Evolutionary conservation across 2,113 vertebrate species (phyloP).

Genomic region (Phycodurus eques): DNA sequence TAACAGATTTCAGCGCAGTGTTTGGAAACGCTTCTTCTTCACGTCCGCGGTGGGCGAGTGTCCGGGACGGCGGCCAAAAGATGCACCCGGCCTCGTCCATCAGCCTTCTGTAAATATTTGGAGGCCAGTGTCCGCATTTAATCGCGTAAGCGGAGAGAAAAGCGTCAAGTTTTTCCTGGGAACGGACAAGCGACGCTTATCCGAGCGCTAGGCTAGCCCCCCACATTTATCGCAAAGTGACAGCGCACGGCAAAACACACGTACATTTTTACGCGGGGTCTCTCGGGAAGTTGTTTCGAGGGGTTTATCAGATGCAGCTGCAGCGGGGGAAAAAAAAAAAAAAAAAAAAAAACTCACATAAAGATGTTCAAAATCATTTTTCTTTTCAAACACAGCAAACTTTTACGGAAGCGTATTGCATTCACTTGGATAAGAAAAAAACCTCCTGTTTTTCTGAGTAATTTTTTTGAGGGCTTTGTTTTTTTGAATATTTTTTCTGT

Average conservation of each 20-base stretch:
- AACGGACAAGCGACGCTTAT: neutral
- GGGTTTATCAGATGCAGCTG: conserved; percentile 1
- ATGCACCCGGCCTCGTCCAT: neutral
- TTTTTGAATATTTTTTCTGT: no score
- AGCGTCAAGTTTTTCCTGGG: conserved; percentile 4
- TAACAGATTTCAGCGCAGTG: neutral
- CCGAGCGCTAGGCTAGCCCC: neutral
- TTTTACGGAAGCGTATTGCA: no score
- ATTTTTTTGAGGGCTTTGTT: no score
- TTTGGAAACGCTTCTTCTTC: neutral
- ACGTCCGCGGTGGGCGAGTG: neutral
- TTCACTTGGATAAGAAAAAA: no score
- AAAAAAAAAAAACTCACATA: neutral
- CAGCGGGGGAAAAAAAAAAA: neutral
- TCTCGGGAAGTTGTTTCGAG: neutral
- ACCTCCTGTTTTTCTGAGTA: no score
- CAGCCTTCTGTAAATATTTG: conserved; percentile 12
- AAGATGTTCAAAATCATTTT: neutral
- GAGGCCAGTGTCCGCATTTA: neutral
- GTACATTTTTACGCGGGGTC: neutral
- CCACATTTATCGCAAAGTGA: neutral
- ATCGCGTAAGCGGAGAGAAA: neutral
- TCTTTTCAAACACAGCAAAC: no score
- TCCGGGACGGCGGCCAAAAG: neutral
- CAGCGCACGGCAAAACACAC: conserved; percentile 1